These are phyloP conservation scores for Melitaea cinxia DNA, from an alignment of 1,140 invertebrate species.

Conservation along the genomic window DNA sequence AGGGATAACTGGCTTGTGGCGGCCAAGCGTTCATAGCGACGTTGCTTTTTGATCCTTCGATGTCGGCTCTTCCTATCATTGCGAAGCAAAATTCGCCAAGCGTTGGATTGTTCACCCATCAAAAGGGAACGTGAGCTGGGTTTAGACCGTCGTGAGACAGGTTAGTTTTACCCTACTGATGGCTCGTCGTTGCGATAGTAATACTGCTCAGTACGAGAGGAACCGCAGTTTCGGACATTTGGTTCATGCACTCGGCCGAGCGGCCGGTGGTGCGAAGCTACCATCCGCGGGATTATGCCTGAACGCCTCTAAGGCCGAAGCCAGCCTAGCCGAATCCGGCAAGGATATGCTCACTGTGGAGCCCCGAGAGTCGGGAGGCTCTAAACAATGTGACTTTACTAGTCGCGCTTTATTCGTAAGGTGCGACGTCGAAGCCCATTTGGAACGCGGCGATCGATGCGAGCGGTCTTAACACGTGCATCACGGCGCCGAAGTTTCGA, in stretches of 20 bases:
- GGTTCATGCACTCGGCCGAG: conserved; percentile 87
- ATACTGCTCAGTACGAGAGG: conserved; percentile 79
- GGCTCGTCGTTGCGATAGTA: too few species aligned
- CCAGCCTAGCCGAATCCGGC: too few species aligned
- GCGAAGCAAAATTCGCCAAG: conserved; percentile 92
- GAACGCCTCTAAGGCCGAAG: conserved; percentile 92
- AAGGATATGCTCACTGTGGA: too few species aligned
- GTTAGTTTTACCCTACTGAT: conserved; percentile 87
- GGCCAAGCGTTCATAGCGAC: conserved; percentile 92
- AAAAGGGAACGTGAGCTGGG: conserved; percentile 89
- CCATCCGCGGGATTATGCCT: conserved; percentile 91
- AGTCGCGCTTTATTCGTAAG: conserved; percentile 88
- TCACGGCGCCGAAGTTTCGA: conserved; percentile 69
- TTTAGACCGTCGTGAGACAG: conserved; percentile 91
- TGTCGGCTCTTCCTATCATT: conserved; percentile 94
- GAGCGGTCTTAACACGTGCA: conserved; percentile 62
- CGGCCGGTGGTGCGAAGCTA: conserved; percentile 88
- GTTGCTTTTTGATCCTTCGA: conserved; percentile 93
- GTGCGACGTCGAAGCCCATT: conserved; percentile 91
- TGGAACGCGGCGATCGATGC: conserved; percentile 83
- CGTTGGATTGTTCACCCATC: conserved; percentile 91
- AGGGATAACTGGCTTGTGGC: too few species aligned
- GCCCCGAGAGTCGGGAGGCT: too few species aligned
- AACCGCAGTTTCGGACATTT: conserved; percentile 89
- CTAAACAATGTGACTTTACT: too few species aligned